Conservation (phyloP, 2,797 vertebrate genomes). For the Phalloptychus januarius region DNA sequence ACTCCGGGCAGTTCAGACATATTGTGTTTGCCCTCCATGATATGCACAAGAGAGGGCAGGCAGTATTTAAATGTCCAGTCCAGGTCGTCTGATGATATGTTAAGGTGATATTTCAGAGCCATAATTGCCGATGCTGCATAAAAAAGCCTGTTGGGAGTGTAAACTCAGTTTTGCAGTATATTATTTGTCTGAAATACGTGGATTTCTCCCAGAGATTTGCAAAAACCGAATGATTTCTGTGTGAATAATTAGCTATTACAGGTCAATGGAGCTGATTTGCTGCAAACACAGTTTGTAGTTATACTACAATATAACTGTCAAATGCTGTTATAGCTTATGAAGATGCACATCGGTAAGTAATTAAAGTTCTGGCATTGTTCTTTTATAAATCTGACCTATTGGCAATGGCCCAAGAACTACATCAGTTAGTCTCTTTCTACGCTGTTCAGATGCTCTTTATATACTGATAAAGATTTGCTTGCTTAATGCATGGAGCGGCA, state of each 20-base stretch:
- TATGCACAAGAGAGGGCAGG: neutral
- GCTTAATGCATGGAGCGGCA: neutral
- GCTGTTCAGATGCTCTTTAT: neutral
- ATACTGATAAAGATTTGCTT: neutral
- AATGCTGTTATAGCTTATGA: neutral
- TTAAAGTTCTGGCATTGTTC: neutral
- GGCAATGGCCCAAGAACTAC: neutral
- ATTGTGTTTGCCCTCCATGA: neutral
- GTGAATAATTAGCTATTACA: neutral
- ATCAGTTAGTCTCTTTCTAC: neutral
- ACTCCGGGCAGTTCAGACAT: neutral
- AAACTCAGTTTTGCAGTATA: neutral
- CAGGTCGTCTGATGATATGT: neutral
- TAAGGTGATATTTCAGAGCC: neutral
- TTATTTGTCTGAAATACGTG: neutral
- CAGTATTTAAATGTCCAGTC: constrained; percentile 1
- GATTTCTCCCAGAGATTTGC: neutral
- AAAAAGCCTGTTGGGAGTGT: neutral
- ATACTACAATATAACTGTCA: neutral
- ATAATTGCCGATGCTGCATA: neutral
- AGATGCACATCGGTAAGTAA: neutral
- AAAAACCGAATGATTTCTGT: neutral
- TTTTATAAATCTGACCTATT: neutral
- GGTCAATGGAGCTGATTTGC: neutral
- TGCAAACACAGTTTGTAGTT: neutral